These are phyloP conservation scores for Drosophila eugracilis DNA, from an alignment of 1,140 invertebrate genomes.

Conservation along the genomic window DNA sequence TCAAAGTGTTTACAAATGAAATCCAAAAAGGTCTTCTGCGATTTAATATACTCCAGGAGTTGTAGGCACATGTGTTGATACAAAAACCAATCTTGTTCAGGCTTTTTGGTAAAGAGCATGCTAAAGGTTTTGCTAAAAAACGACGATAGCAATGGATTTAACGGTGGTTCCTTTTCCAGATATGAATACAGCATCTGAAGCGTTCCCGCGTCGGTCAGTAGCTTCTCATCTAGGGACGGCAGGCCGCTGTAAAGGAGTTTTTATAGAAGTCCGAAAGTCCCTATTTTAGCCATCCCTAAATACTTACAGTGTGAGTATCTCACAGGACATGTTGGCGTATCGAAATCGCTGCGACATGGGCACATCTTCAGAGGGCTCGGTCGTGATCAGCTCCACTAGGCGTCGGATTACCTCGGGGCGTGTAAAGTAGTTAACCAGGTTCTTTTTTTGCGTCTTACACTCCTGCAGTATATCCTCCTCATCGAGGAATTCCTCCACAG, in stretches of 20 bases:
- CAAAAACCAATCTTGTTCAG: slow-evolving; percentile 93
- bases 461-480: slow-evolving; percentile 98
- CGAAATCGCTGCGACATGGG: slow-evolving; percentile 93
- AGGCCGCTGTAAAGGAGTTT: slow-evolving; percentile 88
- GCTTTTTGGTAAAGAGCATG: slow-evolving; percentile 92
- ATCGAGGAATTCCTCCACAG: slow-evolving; percentile 94
- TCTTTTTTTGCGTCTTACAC: slow-evolving; percentile 96
- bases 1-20: slow-evolving; percentile 94
- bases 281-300: neutral
- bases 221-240: slow-evolving; percentile 92
- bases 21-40: slow-evolving; percentile 93
- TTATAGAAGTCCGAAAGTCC: neutral
- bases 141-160: slow-evolving; percentile 97
- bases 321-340: slow-evolving; percentile 96
- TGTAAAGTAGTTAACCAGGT: slow-evolving; percentile 94
- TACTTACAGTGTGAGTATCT: slow-evolving; percentile 91
- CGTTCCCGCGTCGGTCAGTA: slow-evolving; percentile 91
- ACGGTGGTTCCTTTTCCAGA: slow-evolving; percentile 92
- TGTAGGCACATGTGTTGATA: slow-evolving; percentile 95
- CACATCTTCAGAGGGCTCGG: slow-evolving; percentile 91
- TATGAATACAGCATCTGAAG: slow-evolving; percentile 95
- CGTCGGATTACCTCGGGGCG: slow-evolving; percentile 93
- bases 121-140: slow-evolving; percentile 98
- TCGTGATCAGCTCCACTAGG: slow-evolving; percentile 93
- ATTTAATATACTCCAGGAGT: slow-evolving; percentile 96